Evolutionary conservation across 1,140 invertebrate species (phyloP).

Genomic region (Drosophila pallidifrons): DNA sequence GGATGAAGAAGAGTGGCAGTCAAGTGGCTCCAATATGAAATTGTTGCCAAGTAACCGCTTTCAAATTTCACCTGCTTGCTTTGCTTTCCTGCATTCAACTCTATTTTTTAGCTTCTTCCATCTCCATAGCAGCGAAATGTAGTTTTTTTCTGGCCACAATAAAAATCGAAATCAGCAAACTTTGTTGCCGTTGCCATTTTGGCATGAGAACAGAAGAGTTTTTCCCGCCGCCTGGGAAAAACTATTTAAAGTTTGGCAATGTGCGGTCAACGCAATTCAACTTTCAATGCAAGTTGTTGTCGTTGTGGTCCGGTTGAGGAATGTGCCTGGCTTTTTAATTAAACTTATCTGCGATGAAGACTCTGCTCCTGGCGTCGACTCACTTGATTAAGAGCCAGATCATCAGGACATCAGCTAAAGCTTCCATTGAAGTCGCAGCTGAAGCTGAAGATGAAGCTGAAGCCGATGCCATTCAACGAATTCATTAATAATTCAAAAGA

Average conservation of each 20-base stretch:
- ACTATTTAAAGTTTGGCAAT: slow-evolving; percentile 57
- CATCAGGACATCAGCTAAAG: slow-evolving; percentile 33
- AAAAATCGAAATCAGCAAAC: slow-evolving; percentile 78
- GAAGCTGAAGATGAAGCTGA: background rate
- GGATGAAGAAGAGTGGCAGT: slow-evolving; percentile 20
- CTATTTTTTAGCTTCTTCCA: background rate
- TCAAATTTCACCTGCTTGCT: slow-evolving; percentile 23
- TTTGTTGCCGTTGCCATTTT: slow-evolving; percentile 50
- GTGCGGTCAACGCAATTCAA: slow-evolving; percentile 17
- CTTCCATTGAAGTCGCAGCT: background rate
- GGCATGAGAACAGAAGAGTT: slow-evolving; percentile 19
- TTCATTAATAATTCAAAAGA: slow-evolving; percentile 69
- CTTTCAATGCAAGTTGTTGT: background rate
- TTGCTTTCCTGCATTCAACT: too few relatives aligned
- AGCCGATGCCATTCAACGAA: slow-evolving; percentile 50
- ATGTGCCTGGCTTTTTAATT: slow-evolving; percentile 67
- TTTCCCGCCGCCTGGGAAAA: slow-evolving; percentile 39
- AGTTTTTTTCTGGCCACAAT: slow-evolving; percentile 60
- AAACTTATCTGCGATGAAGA: slow-evolving; percentile 66
- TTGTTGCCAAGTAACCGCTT: slow-evolving; percentile 67
- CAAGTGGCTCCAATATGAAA: slow-evolving; percentile 69
- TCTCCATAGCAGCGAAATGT: slow-evolving; percentile 36
- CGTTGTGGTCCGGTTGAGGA: slow-evolving; percentile 22
- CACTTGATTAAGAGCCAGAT: slow-evolving; percentile 69
- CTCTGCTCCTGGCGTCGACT: slow-evolving; percentile 10